Evolutionary conservation across 2,113 vertebrate species (phyloP).

Genomic region (Andinoacara biseriatus): DNA sequence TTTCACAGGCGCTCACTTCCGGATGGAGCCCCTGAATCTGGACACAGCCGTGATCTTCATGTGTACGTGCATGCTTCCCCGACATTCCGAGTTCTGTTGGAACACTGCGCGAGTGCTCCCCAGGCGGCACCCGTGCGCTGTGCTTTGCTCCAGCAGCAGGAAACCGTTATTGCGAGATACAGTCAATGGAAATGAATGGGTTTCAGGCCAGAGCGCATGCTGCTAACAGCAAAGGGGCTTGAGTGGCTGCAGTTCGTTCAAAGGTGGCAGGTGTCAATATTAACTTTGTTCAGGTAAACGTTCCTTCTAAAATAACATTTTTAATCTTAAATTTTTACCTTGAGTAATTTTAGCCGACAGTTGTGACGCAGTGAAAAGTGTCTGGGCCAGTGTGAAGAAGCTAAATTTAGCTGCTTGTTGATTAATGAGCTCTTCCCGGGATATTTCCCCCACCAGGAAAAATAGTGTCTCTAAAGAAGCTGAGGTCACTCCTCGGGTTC

Average conservation of each 20-base stretch:
- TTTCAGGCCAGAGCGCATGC: too few species aligned
- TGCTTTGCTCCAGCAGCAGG: too few species aligned
- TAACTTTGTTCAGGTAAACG: not conserved
- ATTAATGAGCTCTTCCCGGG: slow-evolving; percentile 57
- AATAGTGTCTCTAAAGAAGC: not conserved
- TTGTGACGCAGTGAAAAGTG: not conserved
- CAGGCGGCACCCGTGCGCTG: too few species aligned
- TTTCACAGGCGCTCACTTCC: too few species aligned
- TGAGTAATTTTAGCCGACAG: not conserved
- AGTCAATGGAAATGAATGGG: too few species aligned
- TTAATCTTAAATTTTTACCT: not conserved
- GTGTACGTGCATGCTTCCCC: too few species aligned
- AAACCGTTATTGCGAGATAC: too few species aligned
- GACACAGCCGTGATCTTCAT: too few species aligned
- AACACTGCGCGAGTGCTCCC: too few species aligned
- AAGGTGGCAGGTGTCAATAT: not conserved
- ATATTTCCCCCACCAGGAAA: slow-evolving; percentile 23
- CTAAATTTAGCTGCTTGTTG: slow-evolving; percentile 65
- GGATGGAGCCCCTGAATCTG: too few species aligned
- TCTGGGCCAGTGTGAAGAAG: not conserved
- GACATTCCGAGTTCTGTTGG: too few species aligned
- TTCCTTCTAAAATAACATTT: not conserved
- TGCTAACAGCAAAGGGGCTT: too few species aligned
- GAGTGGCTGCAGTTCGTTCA: not conserved
- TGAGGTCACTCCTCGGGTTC: not conserved